Evolutionary conservation across 2,113 vertebrate species (phyloP), one percentile per base, ranked within the genome.

Genomic region (Sula dactylatra): DNA sequence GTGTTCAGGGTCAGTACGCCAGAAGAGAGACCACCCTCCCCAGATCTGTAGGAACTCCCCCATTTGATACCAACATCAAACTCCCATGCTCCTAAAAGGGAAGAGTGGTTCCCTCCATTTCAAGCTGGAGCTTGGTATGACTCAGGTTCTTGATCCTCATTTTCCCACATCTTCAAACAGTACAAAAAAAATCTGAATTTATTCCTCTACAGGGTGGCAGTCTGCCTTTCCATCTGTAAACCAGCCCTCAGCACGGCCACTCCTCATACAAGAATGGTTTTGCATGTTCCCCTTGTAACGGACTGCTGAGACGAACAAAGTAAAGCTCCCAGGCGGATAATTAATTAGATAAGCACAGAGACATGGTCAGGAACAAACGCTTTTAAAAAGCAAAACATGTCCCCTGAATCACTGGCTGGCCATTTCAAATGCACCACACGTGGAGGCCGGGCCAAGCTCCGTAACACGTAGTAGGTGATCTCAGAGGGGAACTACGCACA

Each of bases 221-320:
- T 11, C 58, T 73, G 54, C 22, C 79, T 70, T 70, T 45, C 56
- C 8, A n/a, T 26, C 58, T 58, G 24, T 47, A 67, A 62, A 55
- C 3, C 8, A 8, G 26, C 49, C 40, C 32, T 85, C 2, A 0
- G 24, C 45, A 83, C 0, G 3, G 32, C 47, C 70, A 36, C 13
- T 55, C 11, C 38, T 66, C 40, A 50, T 5, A 38, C 4, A 50
- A n/a, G 32, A 66, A 11, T 7, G 19, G 7, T 83, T 69, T 52
- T 84, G 32, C n/a, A 50, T 3, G 6, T 77, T 50, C 67, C 34
- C 27, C 27, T 65, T 47, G 18, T 45, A 67, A 74, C 2, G 3
- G 3, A 0, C 3, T 71, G 59, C 69, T 44, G 65, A 88, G 21
- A 89, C 0, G 1, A 88, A 86, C 24, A 38, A 88, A 93, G 29